phyloP scores from a whole-genome alignment of 2,113 vertebrate genomes.

The Carlito syrichta region DNA sequence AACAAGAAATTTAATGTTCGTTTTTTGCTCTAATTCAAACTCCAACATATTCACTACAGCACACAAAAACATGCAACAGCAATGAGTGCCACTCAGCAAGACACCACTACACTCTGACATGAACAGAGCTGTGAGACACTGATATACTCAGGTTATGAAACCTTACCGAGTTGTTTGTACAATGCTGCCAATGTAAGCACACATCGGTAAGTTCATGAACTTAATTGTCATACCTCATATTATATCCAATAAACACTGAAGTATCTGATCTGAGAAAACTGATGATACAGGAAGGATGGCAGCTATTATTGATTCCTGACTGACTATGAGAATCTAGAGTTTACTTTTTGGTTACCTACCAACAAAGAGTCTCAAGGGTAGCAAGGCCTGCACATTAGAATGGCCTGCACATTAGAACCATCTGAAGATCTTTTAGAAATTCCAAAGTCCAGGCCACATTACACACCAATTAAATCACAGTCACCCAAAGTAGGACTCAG shows the following conservation, averaged over 20 bases:
- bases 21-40: too few species aligned
- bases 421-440: not conserved
- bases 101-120: too few species aligned
- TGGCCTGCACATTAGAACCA: not conserved
- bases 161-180: too few species aligned
- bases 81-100: too few species aligned
- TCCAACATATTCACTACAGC: too few species aligned
- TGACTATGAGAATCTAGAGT: not conserved
- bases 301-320: not conserved
- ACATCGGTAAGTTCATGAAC: too few species aligned
- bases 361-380: not conserved
- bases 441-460: not conserved
- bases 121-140: too few species aligned
- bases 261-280: not conserved
- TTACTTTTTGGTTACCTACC: not conserved
- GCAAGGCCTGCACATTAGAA: not conserved
- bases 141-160: too few species aligned
- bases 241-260: not conserved
- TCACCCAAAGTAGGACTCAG: not conserved
- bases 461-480: not conserved
- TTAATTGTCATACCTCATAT: too few species aligned
- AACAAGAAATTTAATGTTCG: too few species aligned
- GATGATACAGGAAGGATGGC: not conserved
- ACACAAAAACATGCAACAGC: too few species aligned
- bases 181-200: too few species aligned